These are phyloP conservation scores for Polydrusus tereticollis DNA, from an alignment of 2,888 invertebrate genomes.

Conservation along the genomic window DNA sequence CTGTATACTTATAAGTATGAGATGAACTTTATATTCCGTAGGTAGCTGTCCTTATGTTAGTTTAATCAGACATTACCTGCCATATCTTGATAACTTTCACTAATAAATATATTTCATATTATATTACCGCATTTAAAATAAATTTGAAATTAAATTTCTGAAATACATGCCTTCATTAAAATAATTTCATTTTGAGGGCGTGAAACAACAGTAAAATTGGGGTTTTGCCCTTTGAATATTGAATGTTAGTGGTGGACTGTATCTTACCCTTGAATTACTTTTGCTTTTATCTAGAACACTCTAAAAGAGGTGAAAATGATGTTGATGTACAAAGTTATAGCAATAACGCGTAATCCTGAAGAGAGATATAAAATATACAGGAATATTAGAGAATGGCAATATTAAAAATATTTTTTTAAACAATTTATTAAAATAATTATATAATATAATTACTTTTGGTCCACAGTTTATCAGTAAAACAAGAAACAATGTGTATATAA, in stretches of 20 bases:
- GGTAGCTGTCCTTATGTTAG: too few relatives aligned
- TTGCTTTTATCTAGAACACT: neutral
- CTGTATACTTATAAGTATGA: too few relatives aligned
- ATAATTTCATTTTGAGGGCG: neutral
- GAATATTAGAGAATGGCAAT: too few relatives aligned
- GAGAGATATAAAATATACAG: neutral
- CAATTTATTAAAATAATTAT: too few relatives aligned
- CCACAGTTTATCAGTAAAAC: too few relatives aligned
- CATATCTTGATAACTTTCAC: neutral
- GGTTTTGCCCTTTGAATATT: constrained; percentile 7
- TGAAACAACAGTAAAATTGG: constrained; percentile 4
- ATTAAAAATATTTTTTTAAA: too few relatives aligned
- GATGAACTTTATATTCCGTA: too few relatives aligned
- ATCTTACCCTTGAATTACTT: neutral
- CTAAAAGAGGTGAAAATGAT: constrained; percentile 2
- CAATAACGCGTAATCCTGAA: neutral
- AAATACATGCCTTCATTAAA: neutral
- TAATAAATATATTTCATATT: neutral
- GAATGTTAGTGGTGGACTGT: constrained; percentile 6
- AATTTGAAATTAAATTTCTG: neutral
- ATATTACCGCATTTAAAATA: neutral
- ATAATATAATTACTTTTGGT: too few relatives aligned
- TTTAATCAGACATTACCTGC: too few relatives aligned
- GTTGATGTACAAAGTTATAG: neutral
- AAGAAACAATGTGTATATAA: neutral